Conservation (phyloP, 2,888 invertebrate species). For the Amphimallon solstitiale region DNA sequence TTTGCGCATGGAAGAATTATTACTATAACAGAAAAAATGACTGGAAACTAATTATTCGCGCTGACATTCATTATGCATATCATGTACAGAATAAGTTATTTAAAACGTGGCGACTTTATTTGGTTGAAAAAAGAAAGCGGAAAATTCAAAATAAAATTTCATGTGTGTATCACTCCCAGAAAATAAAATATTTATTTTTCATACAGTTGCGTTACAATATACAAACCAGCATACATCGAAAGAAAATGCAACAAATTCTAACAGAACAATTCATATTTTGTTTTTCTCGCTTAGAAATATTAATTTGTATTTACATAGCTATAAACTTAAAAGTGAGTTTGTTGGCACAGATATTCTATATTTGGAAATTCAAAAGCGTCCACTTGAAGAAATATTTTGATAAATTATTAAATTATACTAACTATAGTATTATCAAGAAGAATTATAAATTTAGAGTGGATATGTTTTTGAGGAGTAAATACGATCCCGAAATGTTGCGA, state of each 20-base stretch:
- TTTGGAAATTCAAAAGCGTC: conserved; percentile 13
- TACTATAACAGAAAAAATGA: background rate
- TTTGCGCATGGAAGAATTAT: too few relatives aligned
- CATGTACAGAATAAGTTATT: conserved; percentile 46
- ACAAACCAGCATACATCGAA: conserved; percentile 21
- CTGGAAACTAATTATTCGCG: conserved; percentile 52
- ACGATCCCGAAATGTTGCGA: conserved; percentile 44
- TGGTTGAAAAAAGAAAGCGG: conserved; percentile 40
- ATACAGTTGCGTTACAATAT: conserved; percentile 31
- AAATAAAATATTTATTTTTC: conserved; percentile 41
- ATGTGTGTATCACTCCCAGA: conserved; percentile 47
- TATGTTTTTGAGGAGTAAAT: conserved; percentile 49
- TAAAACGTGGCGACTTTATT: conserved; percentile 47
- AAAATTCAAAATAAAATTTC: conserved; percentile 48
- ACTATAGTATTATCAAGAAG: conserved; percentile 42
- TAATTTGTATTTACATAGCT: background rate
- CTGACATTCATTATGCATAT: conserved; percentile 51
- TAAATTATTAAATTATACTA: conserved; percentile 47
- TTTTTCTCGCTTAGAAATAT: conserved; percentile 1
- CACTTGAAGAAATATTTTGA: conserved; percentile 40
- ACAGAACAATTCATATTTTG: conserved; percentile 5
- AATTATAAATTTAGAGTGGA: conserved; percentile 42
- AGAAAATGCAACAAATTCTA: conserved; percentile 19
- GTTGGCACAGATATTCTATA: background rate
- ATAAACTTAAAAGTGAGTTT: conserved; percentile 9